Base-by-base conservation (phyloP, 35 echinoderm and acorn worm species). In the Chiridota heheva region DNA sequence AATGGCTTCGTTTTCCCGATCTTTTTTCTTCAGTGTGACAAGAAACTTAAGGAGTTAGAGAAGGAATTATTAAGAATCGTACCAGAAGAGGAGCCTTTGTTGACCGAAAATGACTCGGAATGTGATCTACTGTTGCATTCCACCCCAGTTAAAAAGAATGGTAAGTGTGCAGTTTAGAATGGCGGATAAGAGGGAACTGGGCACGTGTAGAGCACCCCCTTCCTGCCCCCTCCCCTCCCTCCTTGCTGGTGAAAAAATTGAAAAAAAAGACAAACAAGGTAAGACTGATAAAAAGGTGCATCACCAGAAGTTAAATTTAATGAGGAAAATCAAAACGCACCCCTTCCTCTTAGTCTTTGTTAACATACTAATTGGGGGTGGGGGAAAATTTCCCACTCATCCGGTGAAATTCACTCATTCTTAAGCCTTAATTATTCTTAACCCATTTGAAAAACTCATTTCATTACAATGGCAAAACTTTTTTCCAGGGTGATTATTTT, bases 41-140 rank as follows among this genome's bases (percentile, higher is more conserved):
- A 88, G 45, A 93, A 67, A 58, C 44, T 93, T 5, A 88, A 84
- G 22, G 90, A 93, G 7, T 55, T 93, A 20, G 90, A 93, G 40
- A 71, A 87, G 41, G 48, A 93, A 42, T 49, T 86, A 1, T 82
- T 57, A 12, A 83, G 51, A 28, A 53, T 93, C 13, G 90, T 73
- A 36, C 90, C 90, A 0, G 90, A 93, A 40, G 90, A 93, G 27
- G 90, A 78, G 2, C 86, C 90, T 1, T 69, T 93, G 48, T 45
- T 93, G 18, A 43, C 88, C 7, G 64, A 82, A 12, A 78, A 83
- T 0, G 89, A 81, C n/a, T 63, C 56, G 34, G 78, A 43, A 36
- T 42, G 65, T 31, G 77, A 89, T 72, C 13, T 78, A 61, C 75
- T 63, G 3, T 69, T 82, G 10, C 44, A 44, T 1, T 37, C 83